A percentile compares a stretch with the other conserved stretches of the same genome.
phyloP scores from a whole-genome alignment of 2,888 invertebrate species.

The Aquatica leii region DNA sequence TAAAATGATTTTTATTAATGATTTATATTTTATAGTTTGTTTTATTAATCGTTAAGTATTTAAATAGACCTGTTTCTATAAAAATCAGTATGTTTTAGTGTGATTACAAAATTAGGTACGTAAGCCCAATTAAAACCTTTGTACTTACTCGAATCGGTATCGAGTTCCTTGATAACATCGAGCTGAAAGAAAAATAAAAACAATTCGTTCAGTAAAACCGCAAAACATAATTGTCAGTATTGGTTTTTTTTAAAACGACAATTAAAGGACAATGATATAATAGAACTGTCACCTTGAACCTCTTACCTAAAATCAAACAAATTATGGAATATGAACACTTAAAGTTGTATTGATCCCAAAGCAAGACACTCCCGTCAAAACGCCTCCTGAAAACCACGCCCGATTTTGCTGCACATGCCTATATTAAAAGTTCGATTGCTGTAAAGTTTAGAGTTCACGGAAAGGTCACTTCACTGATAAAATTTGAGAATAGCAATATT shows the following conservation, averaged over 20 bases:
- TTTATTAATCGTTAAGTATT: no score
- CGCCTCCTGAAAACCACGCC: conserved; percentile 48
- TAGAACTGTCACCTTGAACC: conserved; percentile 1
- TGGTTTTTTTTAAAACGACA: neutral
- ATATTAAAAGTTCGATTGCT: conserved; percentile 37
- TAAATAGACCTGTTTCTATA: no score
- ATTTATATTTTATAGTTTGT: no score
- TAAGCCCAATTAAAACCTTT: no score
- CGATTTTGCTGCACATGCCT: conserved; percentile 41
- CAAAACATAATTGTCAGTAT: no score
- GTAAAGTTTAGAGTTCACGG: conserved; percentile 34
- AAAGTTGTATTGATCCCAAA: conserved; percentile 47
- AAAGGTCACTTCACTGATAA: conserved; percentile 35
- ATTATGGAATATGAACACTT: conserved; percentile 28
- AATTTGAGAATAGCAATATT: conserved; percentile 27
- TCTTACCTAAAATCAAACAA: conserved; percentile 27
- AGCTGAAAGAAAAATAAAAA: no score
- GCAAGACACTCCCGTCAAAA: conserved; percentile 43
- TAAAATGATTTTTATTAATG: no score
- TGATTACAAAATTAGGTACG: no score
- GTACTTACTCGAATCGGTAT: no score
- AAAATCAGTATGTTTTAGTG: no score
- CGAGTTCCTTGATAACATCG: no score
- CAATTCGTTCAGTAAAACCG: no score
- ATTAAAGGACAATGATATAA: neutral